Base-by-base conservation (phyloP, 2,888 invertebrate species). In the Eurytoma adleriae region DNA sequence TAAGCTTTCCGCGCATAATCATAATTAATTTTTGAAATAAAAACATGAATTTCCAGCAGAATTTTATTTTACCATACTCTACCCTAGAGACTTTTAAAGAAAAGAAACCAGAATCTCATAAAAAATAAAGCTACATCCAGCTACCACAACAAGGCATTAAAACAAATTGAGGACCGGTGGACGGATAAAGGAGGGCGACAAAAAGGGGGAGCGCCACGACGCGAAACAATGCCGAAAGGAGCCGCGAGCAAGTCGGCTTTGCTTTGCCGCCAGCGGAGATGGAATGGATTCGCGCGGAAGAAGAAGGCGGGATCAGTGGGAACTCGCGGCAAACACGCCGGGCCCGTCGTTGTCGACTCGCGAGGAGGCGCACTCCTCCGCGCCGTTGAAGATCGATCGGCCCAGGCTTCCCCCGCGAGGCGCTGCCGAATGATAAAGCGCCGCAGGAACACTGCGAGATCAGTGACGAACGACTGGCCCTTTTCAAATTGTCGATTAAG, bases 331-430 rank as follows among this genome's bases (percentile, higher is more conserved):
- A 59, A 10, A n/a, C 52, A 66, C 16, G 30, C 10, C 27, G 59
- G 12, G 13, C n/a, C 1, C 57, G 40, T 20, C 40, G 30, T 66
- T 54, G 52, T 56, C 71, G 50, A 68, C 73, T 54, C 81, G 79
- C 71, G 59, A 30, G 20, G 78, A 54, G 27, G 14, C 7, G 20
- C 69, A 7, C 40, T 40, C 40, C 40, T 40, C 64, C 70, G 62
- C 52, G 18, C n/a, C 52, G 67, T 59, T 40, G 85, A 83, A 85
- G 85, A 86, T 88, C 87, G 87, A 87, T 87, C 84, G 85, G 85
- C 59, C 68, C 54, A 82, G 81, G 66, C 40, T 40, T 40, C 40
- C 40, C 0, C 64, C 68, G 27, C 64, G 69, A 72, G 64, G 57
- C 57, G 40, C 48, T 68, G 68, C 56, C 50, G 76, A 24, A 81